phyloP scores from a whole-genome alignment of 2,888 invertebrate genomes.

The Drosophila prostipennis region DNA sequence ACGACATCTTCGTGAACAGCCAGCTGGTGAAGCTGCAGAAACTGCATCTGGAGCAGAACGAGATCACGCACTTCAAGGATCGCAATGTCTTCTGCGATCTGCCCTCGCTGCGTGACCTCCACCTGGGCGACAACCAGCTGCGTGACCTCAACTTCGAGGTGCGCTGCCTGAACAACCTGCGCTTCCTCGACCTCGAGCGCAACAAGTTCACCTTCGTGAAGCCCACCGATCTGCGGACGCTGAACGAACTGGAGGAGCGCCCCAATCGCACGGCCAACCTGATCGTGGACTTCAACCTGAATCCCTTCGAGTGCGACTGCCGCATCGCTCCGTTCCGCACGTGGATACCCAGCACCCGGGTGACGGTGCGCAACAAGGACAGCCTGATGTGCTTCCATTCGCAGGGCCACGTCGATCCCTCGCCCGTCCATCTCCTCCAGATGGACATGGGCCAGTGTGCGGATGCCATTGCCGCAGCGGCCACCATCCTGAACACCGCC shows the following conservation, averaged over 20 bases:
- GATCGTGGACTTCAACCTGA: constrained; percentile 87
- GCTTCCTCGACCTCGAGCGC: constrained; percentile 88
- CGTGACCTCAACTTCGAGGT: constrained; percentile 88
- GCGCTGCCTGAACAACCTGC: constrained; percentile 87
- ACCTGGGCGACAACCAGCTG: constrained; percentile 88
- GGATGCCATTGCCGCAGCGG: constrained; percentile 77
- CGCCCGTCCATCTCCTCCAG: constrained; percentile 76
- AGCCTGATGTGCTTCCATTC: constrained; percentile 85
- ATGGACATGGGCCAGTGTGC: constrained; percentile 80
- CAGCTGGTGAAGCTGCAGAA: constrained; percentile 88
- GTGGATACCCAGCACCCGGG: constrained; percentile 88
- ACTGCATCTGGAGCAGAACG: constrained; percentile 91
- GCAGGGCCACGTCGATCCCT: constrained; percentile 68
- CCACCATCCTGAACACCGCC: constrained; percentile 75
- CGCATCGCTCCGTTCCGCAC: constrained; percentile 86
- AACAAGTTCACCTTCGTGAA: constrained; percentile 87
- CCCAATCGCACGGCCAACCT: constrained; percentile 84
- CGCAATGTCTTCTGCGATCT: constrained; percentile 89
- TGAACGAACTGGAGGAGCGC: constrained; percentile 86
- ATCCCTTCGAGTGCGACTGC: constrained; percentile 90
- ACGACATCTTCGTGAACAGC: constrained; percentile 89
- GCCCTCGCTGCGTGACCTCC: constrained; percentile 87
- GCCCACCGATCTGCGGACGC: constrained; percentile 85
- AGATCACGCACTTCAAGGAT: constrained; percentile 88
- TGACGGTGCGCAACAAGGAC: constrained; percentile 86